These are phyloP conservation scores for Thelaira solivaga DNA, from an alignment of 2,888 invertebrate species.

Conservation along the genomic window DNA sequence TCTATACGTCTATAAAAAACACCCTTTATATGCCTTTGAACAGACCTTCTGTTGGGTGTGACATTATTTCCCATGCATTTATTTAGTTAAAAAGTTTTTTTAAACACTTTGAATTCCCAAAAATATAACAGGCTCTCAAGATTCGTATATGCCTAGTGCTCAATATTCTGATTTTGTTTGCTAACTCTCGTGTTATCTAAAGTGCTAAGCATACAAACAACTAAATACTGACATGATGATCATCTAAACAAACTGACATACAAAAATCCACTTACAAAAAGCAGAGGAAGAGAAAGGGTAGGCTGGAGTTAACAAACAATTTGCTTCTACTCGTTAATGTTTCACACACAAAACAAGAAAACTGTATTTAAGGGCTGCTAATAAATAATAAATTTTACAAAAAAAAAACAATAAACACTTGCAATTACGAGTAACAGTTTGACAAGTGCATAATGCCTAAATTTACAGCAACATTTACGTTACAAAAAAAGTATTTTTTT, in stretches of 20 bases:
- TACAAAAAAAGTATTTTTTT: not conserved
- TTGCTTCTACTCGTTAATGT: not conserved
- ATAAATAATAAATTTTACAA: slow-evolving; percentile 62
- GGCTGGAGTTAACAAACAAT: not conserved
- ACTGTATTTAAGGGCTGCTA: slow-evolving; percentile 60
- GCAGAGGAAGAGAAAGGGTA: not conserved
- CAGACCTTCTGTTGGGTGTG: too few relatives aligned
- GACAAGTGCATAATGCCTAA: slow-evolving; percentile 59
- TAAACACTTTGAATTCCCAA: not conserved
- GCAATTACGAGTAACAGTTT: slow-evolving; percentile 61
- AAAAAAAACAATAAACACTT: slow-evolving; percentile 60
- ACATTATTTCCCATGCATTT: too few relatives aligned
- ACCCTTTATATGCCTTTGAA: too few relatives aligned
- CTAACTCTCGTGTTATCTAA: slow-evolving; percentile 39
- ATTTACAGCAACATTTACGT: slow-evolving; percentile 21
- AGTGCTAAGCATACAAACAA: slow-evolving; percentile 53
- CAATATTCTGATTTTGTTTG: slow-evolving; percentile 5
- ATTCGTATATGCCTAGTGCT: not conserved
- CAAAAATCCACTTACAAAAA: not conserved
- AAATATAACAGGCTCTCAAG: not conserved
- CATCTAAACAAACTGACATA: slow-evolving; percentile 13
- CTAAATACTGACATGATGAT: too few relatives aligned
- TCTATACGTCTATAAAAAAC: too few relatives aligned
- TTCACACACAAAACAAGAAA: not conserved
- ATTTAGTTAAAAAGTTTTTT: not conserved